These are phyloP conservation scores for Zaprionus capensis DNA, from an alignment of 1,140 invertebrate species.

Conservation along the genomic window DNA sequence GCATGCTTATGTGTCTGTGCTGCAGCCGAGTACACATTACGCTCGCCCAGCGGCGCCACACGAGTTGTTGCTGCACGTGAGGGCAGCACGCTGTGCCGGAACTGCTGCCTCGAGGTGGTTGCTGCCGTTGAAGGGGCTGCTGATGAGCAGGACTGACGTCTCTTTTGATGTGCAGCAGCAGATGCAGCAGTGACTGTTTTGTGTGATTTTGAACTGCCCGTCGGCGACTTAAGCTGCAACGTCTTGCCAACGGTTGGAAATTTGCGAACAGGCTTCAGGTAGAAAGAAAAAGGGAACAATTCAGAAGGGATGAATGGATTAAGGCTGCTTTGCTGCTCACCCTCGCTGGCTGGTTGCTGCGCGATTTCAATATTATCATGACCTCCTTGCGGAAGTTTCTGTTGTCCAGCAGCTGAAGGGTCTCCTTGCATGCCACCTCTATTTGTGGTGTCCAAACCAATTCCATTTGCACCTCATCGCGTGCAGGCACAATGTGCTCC, in stretches of 20 bases:
- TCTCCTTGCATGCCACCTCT: conserved; percentile 86
- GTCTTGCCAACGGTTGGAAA: conserved; percentile 77
- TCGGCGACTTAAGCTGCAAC: conserved; percentile 67
- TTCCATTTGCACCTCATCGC: conserved; percentile 85
- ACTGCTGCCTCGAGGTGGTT: conserved; percentile 25
- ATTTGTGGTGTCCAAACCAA: conserved; percentile 87
- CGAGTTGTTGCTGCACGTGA: not conserved
- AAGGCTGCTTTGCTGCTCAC: conserved; percentile 38
- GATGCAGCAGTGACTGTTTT: conserved; percentile 35
- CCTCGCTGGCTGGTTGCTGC: conserved; percentile 62
- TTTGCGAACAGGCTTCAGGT: conserved; percentile 68
- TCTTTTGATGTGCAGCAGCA: conserved; percentile 61
- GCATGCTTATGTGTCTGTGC: not conserved
- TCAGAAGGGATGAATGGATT: conserved; percentile 20
- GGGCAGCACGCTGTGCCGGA: conserved; percentile 27
- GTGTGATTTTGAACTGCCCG: conserved; percentile 40
- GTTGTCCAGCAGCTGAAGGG: conserved; percentile 87
- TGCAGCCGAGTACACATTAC: conserved; percentile 38
- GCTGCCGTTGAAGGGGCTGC: conserved; percentile 6
- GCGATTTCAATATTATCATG: conserved; percentile 87
- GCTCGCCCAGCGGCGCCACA: conserved; percentile 47
- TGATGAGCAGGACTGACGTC: conserved; percentile 29
- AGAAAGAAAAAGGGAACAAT: conserved; percentile 14
- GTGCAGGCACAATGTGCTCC: conserved; percentile 84
- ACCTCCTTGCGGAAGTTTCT: conserved; percentile 88